These are phyloP conservation scores for Leptopilina myrica DNA, from an alignment of 2,888 invertebrate species.

Conservation along the genomic window DNA sequence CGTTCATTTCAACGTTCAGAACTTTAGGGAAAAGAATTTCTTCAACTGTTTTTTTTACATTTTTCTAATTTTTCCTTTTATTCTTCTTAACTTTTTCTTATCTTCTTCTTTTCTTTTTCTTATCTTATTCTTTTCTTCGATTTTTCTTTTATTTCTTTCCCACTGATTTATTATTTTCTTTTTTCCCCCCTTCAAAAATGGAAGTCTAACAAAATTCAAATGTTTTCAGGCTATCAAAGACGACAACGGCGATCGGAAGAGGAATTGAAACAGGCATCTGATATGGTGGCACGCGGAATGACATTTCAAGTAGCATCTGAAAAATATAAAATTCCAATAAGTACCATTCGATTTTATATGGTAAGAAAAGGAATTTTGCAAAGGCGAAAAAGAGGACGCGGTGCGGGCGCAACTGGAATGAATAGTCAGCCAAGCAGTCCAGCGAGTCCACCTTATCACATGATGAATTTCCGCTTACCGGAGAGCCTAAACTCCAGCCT, in stretches of 20 bases:
- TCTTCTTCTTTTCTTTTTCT: too few relatives aligned
- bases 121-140: too few relatives aligned
- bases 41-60: too few relatives aligned
- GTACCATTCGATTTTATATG: conserved; percentile 92
- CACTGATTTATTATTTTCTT: too few relatives aligned
- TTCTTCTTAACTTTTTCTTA: too few relatives aligned
- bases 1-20: too few relatives aligned
- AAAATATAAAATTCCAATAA: conserved; percentile 92
- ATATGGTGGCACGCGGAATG: conserved; percentile 90
- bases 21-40: too few relatives aligned
- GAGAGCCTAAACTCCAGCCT: conserved; percentile 77
- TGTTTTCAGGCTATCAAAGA: conserved; percentile 71
- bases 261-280: conserved; percentile 87
- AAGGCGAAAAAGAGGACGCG: conserved; percentile 86
- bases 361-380: conserved; percentile 90
- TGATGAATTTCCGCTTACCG: conserved; percentile 87
- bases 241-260: conserved; percentile 84
- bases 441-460: conserved; percentile 85
- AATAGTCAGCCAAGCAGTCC: conserved; percentile 80
- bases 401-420: conserved; percentile 77
- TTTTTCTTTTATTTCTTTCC: too few relatives aligned
- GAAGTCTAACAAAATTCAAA: neutral
- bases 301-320: conserved; percentile 93
- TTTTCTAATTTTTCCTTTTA: too few relatives aligned
- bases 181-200: too few relatives aligned